These are phyloP conservation scores for Drosophila parthenogenetica DNA, from an alignment of 2,888 invertebrate genomes.

Conservation along the genomic window DNA sequence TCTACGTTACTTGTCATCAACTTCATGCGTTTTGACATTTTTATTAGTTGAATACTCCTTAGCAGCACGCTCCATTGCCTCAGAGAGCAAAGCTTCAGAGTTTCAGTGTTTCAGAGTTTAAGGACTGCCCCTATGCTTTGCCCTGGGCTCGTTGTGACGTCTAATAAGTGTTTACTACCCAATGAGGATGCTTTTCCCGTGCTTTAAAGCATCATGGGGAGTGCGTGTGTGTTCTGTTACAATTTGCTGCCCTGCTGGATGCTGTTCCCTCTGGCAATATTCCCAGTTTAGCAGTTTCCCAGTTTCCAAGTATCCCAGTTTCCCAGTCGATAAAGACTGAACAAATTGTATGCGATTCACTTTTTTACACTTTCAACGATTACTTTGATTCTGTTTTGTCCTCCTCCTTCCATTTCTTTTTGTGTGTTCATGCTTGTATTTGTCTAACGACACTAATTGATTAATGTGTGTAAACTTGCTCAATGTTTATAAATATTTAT, in stretches of 20 bases:
- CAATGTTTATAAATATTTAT: conserved; percentile 2
- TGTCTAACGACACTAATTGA: conserved; percentile 18
- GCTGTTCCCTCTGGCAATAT: conserved; percentile 29
- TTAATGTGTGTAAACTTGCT: conserved; percentile 17
- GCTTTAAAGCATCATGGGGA: conserved; percentile 59
- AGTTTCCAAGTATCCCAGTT: conserved; percentile 59
- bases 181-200: conserved; percentile 56
- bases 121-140: conserved; percentile 11
- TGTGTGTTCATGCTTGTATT: neutral
- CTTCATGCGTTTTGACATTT: conserved; percentile 82
- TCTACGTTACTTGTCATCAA: conserved; percentile 79
- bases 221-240: conserved; percentile 34
- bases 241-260: conserved; percentile 61
- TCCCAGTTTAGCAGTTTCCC: conserved; percentile 56
- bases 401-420: conserved; percentile 23
- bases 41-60: conserved; percentile 80
- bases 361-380: conserved; percentile 29
- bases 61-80: conserved; percentile 81
- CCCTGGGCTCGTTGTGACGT: conserved; percentile 62
- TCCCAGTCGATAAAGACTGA: conserved; percentile 64
- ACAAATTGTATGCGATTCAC: conserved; percentile 64
- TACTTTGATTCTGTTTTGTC: conserved; percentile 13
- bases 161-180: conserved; percentile 78
- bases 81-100: conserved; percentile 7
- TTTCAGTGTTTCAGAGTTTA: neutral